These are phyloP conservation scores for Ispidina picta DNA, from an alignment of 2,797 vertebrate genomes.

Conservation along the genomic window DNA sequence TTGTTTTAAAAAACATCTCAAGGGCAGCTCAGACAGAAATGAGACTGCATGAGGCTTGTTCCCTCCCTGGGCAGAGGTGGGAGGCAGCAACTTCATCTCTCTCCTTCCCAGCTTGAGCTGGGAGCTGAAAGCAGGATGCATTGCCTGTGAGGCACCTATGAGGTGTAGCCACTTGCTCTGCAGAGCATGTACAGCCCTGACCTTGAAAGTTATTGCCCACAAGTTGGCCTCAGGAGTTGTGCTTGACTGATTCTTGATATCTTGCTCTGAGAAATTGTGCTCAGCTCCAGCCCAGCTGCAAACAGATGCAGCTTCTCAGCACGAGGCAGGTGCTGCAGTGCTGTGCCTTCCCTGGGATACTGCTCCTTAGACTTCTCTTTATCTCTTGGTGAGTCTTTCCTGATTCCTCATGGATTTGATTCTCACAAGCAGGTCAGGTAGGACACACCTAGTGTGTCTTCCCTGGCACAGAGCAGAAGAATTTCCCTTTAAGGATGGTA, in stretches of 20 bases:
- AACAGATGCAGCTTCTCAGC: neutral
- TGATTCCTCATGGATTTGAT: neutral
- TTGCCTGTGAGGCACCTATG: neutral
- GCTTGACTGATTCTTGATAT: neutral
- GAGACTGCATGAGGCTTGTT: accelerated
- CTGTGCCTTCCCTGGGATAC: neutral
- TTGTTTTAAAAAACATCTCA: neutral
- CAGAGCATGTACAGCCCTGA: neutral
- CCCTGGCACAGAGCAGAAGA: neutral
- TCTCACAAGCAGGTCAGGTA: accelerated
- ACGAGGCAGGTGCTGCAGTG: accelerated
- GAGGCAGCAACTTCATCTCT: neutral
- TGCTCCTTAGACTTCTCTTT: neutral
- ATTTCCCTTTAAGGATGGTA: neutral
- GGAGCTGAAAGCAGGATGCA: neutral
- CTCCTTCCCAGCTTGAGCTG: neutral
- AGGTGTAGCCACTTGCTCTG: neutral
- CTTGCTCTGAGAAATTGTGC: neutral
- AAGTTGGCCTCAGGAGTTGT: neutral
- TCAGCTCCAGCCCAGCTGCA: neutral
- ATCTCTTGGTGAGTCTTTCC: neutral
- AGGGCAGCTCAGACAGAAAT: neutral
- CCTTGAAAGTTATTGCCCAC: neutral
- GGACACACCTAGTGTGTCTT: accelerated
- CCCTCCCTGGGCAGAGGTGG: accelerated